Base-by-base conservation (phyloP, 2,888 invertebrate genomes). In the Tenthredo livida region DNA sequence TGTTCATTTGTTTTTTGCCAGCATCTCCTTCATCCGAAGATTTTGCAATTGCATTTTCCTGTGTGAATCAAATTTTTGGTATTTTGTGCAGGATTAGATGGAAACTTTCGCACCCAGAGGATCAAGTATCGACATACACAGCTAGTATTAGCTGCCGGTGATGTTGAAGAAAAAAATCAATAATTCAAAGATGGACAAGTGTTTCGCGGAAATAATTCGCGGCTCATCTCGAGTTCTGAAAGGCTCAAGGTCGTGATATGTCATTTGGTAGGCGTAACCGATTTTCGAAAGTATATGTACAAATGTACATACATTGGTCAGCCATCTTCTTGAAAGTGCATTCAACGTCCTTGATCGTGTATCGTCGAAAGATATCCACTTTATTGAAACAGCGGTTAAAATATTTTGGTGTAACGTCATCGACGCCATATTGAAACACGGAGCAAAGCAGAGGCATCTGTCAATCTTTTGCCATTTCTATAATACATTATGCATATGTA, bases 291-390 rank as follows among this genome's bases (percentile, higher is more conserved):
- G 89, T 89, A 86, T 15, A 86, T 3, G 17, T 54, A 54, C 87
- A 86, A 88, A 86, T 2, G 37, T 54, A 54, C 87, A 86, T 84
- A 85, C 85, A 83, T 78, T 70, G 87, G 87, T 87, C 90, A 89
- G 61, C 43, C 12, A 65, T 82, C 87, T 89, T 90, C 89, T 91
- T 91, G 91, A 92, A 92, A 92, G 92, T 90, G 89, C 90, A 90
- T 54, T 29, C 21, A 61, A 61, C 61, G 54, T 50, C 77, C 77
- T 77, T 54, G 25, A 54, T 77, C 43, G n/a, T 40, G 33, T 40
- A 9, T n/a, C n/a, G 6, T 29, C 73, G 10, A 43, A 37, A 25
- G 25, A 43, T 17, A 29, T 17, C 12, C 21, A 43, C 25, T 12
- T 21, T 43, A 73, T 43, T 21, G 40, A 73, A 73, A 43, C 33